Percentiles rank a stretch among this genome's conserved stretches.
phyloP scores from a whole-genome alignment of 2,797 vertebrate genomes.

The Sebastes vulpes region DNA sequence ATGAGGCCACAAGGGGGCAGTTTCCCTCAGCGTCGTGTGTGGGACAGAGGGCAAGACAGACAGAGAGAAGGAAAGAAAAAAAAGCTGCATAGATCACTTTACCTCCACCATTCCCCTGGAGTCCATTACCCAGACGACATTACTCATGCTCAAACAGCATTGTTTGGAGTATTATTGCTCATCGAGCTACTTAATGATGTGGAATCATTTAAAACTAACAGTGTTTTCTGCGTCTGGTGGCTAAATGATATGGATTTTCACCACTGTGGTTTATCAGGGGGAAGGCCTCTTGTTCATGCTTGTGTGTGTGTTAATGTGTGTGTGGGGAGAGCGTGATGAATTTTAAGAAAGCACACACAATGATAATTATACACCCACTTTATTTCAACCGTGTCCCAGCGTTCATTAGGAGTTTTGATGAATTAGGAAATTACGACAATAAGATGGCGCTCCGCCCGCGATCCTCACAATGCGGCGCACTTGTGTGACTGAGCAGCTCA shows the following conservation, averaged over 20 bases:
- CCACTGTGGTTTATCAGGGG: conserved; percentile 26
- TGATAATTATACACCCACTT: conserved; percentile 63
- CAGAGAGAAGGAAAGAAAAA: conserved; percentile 7
- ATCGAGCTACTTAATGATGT: conserved; percentile 73
- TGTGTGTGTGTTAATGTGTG: neutral
- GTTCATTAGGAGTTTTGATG: conserved; percentile 68
- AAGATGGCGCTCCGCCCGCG: conserved; percentile 39
- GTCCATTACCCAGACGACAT: conserved; percentile 65
- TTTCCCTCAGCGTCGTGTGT: conserved; percentile 62
- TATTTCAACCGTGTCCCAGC: conserved; percentile 50
- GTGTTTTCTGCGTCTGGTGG: conserved; percentile 60
- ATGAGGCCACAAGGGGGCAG: conserved; percentile 84
- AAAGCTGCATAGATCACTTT: conserved; percentile 58
- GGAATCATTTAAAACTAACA: conserved; percentile 79
- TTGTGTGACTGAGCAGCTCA: conserved; percentile 40
- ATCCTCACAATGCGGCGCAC: conserved; percentile 32
- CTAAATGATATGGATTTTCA: conserved; percentile 72
- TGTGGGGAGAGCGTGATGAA: conserved; percentile 24
- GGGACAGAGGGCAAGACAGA: conserved; percentile 37
- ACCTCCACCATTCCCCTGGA: conserved; percentile 49
- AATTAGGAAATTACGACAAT: conserved; percentile 67
- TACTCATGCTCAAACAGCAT: conserved; percentile 67
- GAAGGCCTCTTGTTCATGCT: neutral
- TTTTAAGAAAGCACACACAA: conserved; percentile 41
- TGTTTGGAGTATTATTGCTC: conserved; percentile 69